Base-by-base conservation (phyloP, 2,797 vertebrate genomes). In the Numenius phaeopus region DNA sequence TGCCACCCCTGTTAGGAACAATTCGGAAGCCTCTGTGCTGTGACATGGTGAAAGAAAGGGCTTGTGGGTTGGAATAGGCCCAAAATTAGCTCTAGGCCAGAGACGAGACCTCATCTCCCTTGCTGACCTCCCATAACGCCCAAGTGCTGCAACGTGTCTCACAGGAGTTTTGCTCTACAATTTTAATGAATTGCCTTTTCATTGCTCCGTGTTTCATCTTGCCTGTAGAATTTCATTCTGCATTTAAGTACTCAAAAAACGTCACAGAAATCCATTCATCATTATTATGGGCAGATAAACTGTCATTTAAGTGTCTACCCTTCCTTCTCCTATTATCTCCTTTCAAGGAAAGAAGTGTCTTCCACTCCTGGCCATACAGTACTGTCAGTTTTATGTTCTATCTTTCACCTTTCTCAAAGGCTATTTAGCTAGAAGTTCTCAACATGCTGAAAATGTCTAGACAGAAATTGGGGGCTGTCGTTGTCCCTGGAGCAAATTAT, bases 41-140 rank as follows among this genome's bases (percentile, higher is more conserved):
- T 42, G 9, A 55, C 34, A 9, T 13, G 27, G 34, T n/a, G 19
- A 54, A 77, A 66, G 21, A 49, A 61, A 70, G 11, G 19, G 12
- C 14, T 18, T 30, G 20, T 17, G 19, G 8, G 24, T 29, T 73
- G 26, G 34, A 54, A 34, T 4, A 59, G 49, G 5, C 10, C 29
- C 57, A 4, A 20, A 3, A 70, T 40, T 26, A 34, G 5, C 30
- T 21, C 23, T 17, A 46, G 14, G 19, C 11, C 22, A 39, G 62
- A 46, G 30, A 24, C 12, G 37, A 42, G 79, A 26, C 8, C 8
- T 71, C 30, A 19, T 42, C 26, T 70, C 34, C 13, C 34, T 42
- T 2, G 1, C 16, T 37, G 54, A 37, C 10, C 7, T 82, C 24
- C 16, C 29, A 29, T 32, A 89, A 57, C 0, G 0, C 7, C 34